These are phyloP conservation scores for Iguana delicatissima DNA, from an alignment of 2,797 vertebrate genomes.

Conservation along the genomic window DNA sequence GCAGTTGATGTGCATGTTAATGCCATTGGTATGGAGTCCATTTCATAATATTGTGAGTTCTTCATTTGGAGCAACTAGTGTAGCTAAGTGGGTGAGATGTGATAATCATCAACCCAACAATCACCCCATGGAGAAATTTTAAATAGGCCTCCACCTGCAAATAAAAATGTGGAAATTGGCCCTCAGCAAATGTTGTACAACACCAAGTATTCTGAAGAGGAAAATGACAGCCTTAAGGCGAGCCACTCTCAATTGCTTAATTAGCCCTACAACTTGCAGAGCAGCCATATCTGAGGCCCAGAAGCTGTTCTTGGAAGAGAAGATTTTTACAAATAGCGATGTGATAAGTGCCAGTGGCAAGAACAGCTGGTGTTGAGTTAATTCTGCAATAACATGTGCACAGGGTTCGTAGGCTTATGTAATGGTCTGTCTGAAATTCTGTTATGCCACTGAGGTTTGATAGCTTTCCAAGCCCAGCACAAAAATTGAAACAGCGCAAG, in stretches of 20 bases:
- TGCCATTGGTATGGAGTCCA: background rate
- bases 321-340: background rate
- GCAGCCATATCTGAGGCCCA: background rate
- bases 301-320: conserved; percentile 33
- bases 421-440: conserved; percentile 20
- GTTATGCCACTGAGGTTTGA: background rate
- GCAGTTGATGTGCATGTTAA: background rate
- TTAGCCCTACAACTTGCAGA: background rate
- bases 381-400: background rate
- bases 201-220: conserved; percentile 19
- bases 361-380: background rate
- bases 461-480: background rate
- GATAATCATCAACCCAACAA: background rate
- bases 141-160: background rate
- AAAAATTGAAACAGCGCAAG: conserved; percentile 5
- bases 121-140: background rate
- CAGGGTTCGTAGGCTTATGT: background rate
- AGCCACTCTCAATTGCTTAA: conserved; percentile 17
- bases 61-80: background rate
- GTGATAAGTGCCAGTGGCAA: background rate
- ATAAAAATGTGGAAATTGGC: background rate
- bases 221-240: conserved; percentile 23
- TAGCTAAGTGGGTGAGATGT: background rate
- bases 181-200: conserved; percentile 18
- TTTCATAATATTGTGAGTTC: background rate